Base-by-base conservation (phyloP, 2,113 vertebrate genomes). In the Bagarius yarrelli region DNA sequence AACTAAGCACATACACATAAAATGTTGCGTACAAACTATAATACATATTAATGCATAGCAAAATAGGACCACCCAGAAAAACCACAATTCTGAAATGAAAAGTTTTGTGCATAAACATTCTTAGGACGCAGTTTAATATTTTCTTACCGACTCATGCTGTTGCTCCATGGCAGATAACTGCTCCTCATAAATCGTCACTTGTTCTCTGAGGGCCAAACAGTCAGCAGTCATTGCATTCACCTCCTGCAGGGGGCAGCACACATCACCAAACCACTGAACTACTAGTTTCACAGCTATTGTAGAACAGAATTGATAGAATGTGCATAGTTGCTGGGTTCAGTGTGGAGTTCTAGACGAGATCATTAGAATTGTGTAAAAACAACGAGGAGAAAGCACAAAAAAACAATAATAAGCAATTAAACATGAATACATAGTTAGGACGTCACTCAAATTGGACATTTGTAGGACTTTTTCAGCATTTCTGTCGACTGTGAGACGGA, bases 161-260 rank as follows among this genome's bases (percentile, higher is more conserved):
- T 86, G 84, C 83, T 92, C 90, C 91, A 92, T 83, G 75, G 86
- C 50, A 80, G 85, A 88, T 86, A 93, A 90, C 91, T 94, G 91
- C 84, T 91, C 85, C 82, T 93, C 88, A 15, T 92, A 94, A 87
- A 93, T 91, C 75, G 83, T 83, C 63, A 88, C 91, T 90, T 91
- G 92, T 75, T 93, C 92, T 88, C 88, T 90, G 85, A 93, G 87
- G 2, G 91, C 92, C 89, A 94, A 89, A 83, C 92, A 93, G 81
- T 90, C 89, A 13, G 87, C 88, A 61, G 91, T 92, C 85, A 91
- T 81, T 69, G 83, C 81, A 69, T 94, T 90, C 82, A 93, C 92
- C 44, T 88, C 92, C 93, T 93, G 89, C 78, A 87, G 36, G 84
- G 85, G 72, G 85, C 66, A 77, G 66, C 53, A 83, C 79, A 86